Percentiles rank a stretch among this genome's conserved stretches.
Evolutionary conservation across 2,888 invertebrate genomes (phyloP).

Genomic region (Oscheius onirici): DNA sequence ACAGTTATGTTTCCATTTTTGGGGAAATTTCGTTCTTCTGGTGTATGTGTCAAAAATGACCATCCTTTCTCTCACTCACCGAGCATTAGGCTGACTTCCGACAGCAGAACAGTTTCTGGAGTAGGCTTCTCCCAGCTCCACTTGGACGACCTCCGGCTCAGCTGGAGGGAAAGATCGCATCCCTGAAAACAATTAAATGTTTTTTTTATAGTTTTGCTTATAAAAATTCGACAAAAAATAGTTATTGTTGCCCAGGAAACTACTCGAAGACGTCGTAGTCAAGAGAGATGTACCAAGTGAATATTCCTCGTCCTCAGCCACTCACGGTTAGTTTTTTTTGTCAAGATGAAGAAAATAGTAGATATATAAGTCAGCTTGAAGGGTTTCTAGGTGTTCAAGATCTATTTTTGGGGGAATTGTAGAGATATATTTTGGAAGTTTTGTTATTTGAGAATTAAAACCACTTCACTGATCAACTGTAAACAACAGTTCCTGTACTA

Average conservation of each 20-base stretch:
- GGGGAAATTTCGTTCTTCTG: too few relatives aligned
- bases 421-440: too few relatives aligned
- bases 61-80: conserved; percentile 29
- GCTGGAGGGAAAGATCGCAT: conserved; percentile 59
- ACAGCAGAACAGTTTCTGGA: conserved; percentile 68
- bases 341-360: too few relatives aligned
- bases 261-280: neutral
- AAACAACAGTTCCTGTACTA: too few relatives aligned
- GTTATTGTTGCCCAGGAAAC: neutral
- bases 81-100: conserved; percentile 64
- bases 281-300: neutral
- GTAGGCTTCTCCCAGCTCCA: conserved; percentile 70
- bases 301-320: neutral
- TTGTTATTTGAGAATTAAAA: too few relatives aligned
- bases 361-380: too few relatives aligned
- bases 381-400: too few relatives aligned
- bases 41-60: too few relatives aligned
- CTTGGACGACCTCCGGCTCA: conserved; percentile 60
- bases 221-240: neutral
- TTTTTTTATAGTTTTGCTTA: neutral
- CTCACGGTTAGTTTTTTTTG: neutral
- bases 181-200: conserved; percentile 47
- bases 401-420: too few relatives aligned
- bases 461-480: too few relatives aligned
- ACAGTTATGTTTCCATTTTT: too few relatives aligned